Percentiles rank a stretch among this genome's conserved stretches.
These are phyloP conservation scores for Clarias fuscus DNA, from an alignment of 2,797 vertebrate genomes.

Conservation along the genomic window DNA sequence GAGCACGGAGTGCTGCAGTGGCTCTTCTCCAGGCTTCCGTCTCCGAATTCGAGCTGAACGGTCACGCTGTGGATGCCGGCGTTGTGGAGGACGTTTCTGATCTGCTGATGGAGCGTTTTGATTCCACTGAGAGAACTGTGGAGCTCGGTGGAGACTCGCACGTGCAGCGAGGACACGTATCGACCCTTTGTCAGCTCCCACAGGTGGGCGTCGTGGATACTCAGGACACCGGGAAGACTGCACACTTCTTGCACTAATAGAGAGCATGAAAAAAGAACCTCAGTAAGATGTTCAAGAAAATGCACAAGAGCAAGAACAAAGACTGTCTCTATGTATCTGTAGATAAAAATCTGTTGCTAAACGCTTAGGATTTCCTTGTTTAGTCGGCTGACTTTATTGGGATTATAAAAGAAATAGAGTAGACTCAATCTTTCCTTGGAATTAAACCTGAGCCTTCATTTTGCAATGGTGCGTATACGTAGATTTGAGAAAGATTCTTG, in stretches of 20 bases:
- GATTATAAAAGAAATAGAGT: not conserved
- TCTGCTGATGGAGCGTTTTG: conserved; percentile 63
- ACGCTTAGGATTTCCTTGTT: not conserved
- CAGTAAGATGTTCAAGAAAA: not conserved
- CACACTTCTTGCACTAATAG: conserved; percentile 71
- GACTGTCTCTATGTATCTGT: not conserved
- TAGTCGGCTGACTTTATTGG: not conserved
- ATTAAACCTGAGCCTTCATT: not conserved
- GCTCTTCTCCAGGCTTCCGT: conserved; percentile 53
- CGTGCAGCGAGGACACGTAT: conserved; percentile 78
- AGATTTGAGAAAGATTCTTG: not conserved
- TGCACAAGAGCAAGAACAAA: not conserved
- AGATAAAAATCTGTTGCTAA: not conserved
- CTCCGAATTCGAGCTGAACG: conserved; percentile 75
- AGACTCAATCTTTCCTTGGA: not conserved
- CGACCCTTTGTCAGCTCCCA: conserved; percentile 80
- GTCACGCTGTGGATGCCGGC: conserved; percentile 79
- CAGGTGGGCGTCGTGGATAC: conserved; percentile 79
- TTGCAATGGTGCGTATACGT: not conserved
- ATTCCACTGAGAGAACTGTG: conserved; percentile 41
- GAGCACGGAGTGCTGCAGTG: conserved; percentile 39
- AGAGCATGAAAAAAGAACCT: not conserved
- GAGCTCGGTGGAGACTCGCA: conserved; percentile 67
- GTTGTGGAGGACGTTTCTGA: conserved; percentile 75
- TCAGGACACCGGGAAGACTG: conserved; percentile 67